Conservation (phyloP, 2,888 invertebrate genomes). For the Labia minor region DNA sequence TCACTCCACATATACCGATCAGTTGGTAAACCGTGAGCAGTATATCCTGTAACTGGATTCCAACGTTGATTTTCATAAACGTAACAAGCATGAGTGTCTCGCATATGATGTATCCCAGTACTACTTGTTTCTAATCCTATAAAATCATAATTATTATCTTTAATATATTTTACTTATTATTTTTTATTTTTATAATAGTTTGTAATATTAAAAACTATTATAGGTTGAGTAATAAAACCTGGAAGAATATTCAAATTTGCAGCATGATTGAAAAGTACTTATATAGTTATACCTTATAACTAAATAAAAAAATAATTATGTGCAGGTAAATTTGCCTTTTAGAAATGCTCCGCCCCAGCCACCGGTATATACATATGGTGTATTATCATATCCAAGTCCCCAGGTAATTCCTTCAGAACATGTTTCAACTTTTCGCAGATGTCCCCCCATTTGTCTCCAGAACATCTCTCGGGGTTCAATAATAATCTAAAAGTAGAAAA, state of each 20-base stretch:
- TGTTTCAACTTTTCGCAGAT: constrained; percentile 65
- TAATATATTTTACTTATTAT: no score
- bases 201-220: no score
- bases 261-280: no score
- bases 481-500: constrained; percentile 42
- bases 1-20: constrained; percentile 90
- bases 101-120: constrained; percentile 59
- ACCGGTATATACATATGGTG: constrained; percentile 81
- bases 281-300: no score
- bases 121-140: constrained; percentile 44
- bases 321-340: constrained; percentile 57
- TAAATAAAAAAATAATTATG: no score
- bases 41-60: constrained; percentile 85
- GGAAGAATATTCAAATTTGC: constrained; percentile 14
- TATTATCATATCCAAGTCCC: constrained; percentile 80
- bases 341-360: constrained; percentile 79
- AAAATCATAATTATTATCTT: constrained; percentile 24
- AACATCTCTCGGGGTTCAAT: constrained; percentile 66
- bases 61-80: constrained; percentile 91
- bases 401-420: constrained; percentile 73
- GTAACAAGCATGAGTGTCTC: constrained; percentile 74
- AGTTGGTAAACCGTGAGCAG: constrained; percentile 72
- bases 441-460: constrained; percentile 81
- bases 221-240: constrained; percentile 14
- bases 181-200: constrained; percentile 9